A percentile compares a stretch with the other conserved stretches of the same genome.
These are phyloP conservation scores for Blastobasis adustella DNA, from an alignment of 2,888 invertebrate genomes.

Conservation along the genomic window DNA sequence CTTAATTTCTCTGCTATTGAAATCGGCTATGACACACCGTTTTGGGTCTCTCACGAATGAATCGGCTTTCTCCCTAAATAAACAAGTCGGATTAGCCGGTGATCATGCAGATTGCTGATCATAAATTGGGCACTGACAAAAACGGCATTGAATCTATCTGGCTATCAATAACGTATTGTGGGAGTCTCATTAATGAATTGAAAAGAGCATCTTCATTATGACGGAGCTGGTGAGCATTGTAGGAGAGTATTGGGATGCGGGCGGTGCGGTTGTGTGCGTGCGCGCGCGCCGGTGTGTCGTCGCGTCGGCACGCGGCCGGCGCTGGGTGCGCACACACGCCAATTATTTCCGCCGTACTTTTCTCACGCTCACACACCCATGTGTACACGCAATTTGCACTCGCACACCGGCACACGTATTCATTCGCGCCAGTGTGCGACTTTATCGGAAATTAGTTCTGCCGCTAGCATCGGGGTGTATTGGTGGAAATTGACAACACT, in stretches of 20 bases:
- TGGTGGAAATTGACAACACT: constrained; percentile 60
- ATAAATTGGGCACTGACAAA: constrained; percentile 52
- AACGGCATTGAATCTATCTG: constrained; percentile 38
- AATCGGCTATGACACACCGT: constrained; percentile 17
- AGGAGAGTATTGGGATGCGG: constrained; percentile 53
- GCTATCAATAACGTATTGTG: constrained; percentile 52
- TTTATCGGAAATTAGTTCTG: constrained; percentile 69
- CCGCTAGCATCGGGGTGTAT: constrained; percentile 48
- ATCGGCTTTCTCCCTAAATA: constrained; percentile 39
- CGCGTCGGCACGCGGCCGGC: constrained; percentile 17
- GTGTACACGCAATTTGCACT: constrained; percentile 54
- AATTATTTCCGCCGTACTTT: constrained; percentile 61
- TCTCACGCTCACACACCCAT: constrained; percentile 68
- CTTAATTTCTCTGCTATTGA: constrained; percentile 39
- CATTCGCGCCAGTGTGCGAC: constrained; percentile 39
- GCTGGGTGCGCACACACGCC: constrained; percentile 34
- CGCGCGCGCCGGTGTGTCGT: constrained; percentile 17
- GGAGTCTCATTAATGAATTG: constrained; percentile 61
- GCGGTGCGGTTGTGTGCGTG: constrained; percentile 38
- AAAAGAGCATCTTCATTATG: constrained; percentile 66
- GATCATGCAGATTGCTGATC: constrained; percentile 42
- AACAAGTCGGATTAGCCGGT: constrained; percentile 43
- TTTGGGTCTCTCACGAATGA: constrained; percentile 26
- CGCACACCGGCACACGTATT: constrained; percentile 25
- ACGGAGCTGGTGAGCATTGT: constrained; percentile 56